These are phyloP conservation scores for Callyntrura sp. DNA, from an alignment of 2,888 invertebrate genomes.

Conservation along the genomic window DNA sequence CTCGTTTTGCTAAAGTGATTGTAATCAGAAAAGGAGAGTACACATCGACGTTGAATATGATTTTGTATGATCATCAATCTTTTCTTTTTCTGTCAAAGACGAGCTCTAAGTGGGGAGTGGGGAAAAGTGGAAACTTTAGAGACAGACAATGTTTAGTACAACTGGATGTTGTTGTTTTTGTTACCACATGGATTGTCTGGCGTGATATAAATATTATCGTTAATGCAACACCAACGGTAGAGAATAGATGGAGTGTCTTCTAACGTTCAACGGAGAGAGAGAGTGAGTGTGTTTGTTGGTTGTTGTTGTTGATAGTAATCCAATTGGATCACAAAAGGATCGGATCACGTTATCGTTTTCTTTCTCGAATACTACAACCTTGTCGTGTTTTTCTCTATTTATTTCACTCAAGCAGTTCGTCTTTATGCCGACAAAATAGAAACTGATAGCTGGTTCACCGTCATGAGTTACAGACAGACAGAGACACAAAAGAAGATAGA, in stretches of 20 bases:
- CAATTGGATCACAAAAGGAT: constrained; percentile 10
- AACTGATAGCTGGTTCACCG: no score
- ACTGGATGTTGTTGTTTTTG: neutral
- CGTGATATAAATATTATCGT: neutral
- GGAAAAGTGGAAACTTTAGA: neutral
- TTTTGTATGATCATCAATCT: constrained; percentile 70
- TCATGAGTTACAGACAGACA: no score
- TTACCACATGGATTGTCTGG: neutral
- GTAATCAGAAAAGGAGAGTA: no score
- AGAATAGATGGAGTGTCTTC: neutral
- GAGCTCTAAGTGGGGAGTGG: neutral
- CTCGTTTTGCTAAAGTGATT: no score
- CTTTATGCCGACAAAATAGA: no score
- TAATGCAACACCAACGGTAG: neutral
- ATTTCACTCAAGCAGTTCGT: no score
- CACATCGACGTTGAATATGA: constrained; percentile 60
- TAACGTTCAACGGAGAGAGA: constrained; percentile 15
- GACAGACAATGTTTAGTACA: neutral
- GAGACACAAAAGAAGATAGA: no score
- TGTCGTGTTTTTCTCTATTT: no score
- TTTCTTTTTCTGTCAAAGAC: constrained; percentile 44
- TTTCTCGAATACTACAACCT: no score
- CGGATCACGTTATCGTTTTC: no score
- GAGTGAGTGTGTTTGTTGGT: neutral
- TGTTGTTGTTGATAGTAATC: constrained; percentile 18